Base-by-base conservation (phyloP, 2,797 vertebrate species). In the Aldrovandia affinis region DNA sequence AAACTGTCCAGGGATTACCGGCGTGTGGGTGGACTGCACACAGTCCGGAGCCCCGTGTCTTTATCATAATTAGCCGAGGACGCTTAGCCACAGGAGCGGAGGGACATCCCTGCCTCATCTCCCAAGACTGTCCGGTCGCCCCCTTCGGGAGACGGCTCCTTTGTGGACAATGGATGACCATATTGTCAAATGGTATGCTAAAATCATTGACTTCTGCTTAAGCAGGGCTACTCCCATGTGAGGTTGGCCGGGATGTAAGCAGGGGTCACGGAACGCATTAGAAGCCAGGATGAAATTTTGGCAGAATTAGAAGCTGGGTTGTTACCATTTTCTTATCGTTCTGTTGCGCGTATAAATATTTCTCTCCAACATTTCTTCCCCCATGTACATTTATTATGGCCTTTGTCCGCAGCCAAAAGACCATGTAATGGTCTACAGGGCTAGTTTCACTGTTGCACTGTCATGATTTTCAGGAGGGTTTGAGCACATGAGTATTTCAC, bases 111-210 rank as follows among this genome's bases (percentile, higher is more conserved):
- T 2, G 10, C 33, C 22, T 44, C 80, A n/a, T n/a, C 84, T 70
- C 57, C 57, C 20, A n/a, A 55, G 78, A 70, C 25, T 6, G 42
- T 65, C 55, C 61, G 44, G 77, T 75, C 28, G 44, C 65, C 50
- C 63, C 78, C 80, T 57, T 44, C 5, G 73, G 73, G 65, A 85
- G 15, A 54, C 59, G 84, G 92, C 92, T 91, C 92, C 92, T 20
- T 73, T 88, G 86, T 84, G 83, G 84, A 91, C 92, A 92, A 89
- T 91, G 90, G 88, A 88, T 89, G 91, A 91, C 94, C 92, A 89
- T 94, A 92, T 92, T 92, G 91, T 91, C 92, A 94, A 92, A 95
- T 94, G 91, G 94, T 93, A 95, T 96, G 95, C 91, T 89, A 96
- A 96, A 95, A 92, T 88, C 25, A 70, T 87, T 95, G 94, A 95